These are phyloP conservation scores for Halcyon chelicuti DNA, from an alignment of 2,797 vertebrate genomes.

Conservation along the genomic window DNA sequence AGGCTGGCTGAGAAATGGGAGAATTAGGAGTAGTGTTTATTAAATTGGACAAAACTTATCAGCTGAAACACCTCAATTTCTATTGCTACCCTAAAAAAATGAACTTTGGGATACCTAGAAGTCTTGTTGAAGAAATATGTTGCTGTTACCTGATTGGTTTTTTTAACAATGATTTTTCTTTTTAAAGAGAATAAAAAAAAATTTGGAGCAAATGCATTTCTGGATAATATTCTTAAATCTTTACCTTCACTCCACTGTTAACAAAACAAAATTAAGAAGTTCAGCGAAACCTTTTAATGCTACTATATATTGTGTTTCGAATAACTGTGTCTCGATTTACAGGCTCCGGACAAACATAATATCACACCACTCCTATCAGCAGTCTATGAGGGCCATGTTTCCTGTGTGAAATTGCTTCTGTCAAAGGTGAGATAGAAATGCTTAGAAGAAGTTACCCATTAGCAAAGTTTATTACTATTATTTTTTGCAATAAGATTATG, in stretches of 20 bases:
- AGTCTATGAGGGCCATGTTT: constrained; percentile 88
- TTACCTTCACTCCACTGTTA: neutral
- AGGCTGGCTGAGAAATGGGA: neutral
- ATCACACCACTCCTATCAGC: constrained; percentile 92
- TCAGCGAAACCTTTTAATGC: neutral
- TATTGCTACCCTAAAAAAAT: neutral
- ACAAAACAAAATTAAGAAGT: neutral
- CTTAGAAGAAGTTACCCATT: neutral
- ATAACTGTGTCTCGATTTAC: constrained; percentile 54
- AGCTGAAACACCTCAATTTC: neutral
- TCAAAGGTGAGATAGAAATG: constrained; percentile 86
- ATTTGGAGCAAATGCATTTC: neutral
- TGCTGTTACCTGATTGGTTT: neutral
- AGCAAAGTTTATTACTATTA: neutral
- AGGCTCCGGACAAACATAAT: constrained; percentile 94
- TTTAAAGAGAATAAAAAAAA: neutral
- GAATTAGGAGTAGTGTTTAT: neutral
- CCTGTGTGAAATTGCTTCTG: constrained; percentile 93
- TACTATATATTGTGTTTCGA: constrained; percentile 5
- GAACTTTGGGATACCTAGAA: neutral
- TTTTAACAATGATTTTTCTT: neutral
- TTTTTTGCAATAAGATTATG: neutral
- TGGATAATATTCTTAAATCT: neutral
- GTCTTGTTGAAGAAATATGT: neutral
- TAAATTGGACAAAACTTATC: neutral